phyloP scores from a whole-genome alignment of 2,888 invertebrate genomes.

The Pardosa pseudoannulata region DNA sequence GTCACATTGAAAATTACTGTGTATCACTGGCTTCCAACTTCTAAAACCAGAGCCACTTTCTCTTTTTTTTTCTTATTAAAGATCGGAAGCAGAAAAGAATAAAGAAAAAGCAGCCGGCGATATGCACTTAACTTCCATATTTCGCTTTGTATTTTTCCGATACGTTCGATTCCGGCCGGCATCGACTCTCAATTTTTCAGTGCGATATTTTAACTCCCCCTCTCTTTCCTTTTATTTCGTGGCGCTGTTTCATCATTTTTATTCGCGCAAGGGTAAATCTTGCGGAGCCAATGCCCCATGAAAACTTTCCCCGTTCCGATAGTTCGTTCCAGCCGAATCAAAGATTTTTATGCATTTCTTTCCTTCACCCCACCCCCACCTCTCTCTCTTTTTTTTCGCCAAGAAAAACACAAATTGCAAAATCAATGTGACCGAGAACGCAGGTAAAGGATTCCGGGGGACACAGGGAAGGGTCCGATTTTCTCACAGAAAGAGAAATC shows the following conservation, averaged over 20 bases:
- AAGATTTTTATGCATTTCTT: constrained; percentile 49
- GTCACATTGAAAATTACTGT: no score
- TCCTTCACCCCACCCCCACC: constrained; percentile 9
- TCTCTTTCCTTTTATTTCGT: neutral
- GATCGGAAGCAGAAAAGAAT: no score
- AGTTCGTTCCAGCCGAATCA: constrained; percentile 46
- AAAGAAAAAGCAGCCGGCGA: neutral
- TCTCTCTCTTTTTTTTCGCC: neutral
- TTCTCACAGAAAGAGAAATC: constrained; percentile 53
- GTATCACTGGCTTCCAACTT: no score
- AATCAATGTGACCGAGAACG: constrained; percentile 70
- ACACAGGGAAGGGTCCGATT: constrained; percentile 45
- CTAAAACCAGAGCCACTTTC: no score
- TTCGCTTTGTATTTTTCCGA: constrained; percentile 41
- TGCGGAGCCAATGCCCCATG: constrained; percentile 69
- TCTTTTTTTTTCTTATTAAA: no score
- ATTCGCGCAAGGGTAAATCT: constrained; percentile 64
- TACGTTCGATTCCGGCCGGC: constrained; percentile 48
- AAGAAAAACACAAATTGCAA: constrained; percentile 70
- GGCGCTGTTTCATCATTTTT: constrained; percentile 53
- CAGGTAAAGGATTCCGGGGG: constrained; percentile 70
- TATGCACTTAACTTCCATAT: constrained; percentile 43
- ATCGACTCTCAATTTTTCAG: constrained; percentile 67
- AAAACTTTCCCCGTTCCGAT: constrained; percentile 36
- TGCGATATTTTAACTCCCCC: constrained; percentile 36